Evolutionary conservation across 2,113 vertebrate genomes (phyloP).

Genomic region (Lucifuga dentata): DNA sequence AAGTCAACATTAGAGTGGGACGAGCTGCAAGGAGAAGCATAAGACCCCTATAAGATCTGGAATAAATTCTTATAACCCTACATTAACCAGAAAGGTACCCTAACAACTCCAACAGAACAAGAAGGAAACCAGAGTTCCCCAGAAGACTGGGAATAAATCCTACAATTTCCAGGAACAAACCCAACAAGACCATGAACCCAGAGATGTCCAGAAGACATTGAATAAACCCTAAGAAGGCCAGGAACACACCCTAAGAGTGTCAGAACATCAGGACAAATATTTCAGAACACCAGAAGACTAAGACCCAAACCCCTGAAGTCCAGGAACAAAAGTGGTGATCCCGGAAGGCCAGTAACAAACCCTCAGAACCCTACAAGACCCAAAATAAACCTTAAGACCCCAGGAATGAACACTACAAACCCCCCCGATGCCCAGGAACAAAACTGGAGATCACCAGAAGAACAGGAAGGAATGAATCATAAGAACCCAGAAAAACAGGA

Average conservation of each 20-base stretch:
- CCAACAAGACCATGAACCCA: not conserved
- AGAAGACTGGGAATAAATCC: not conserved
- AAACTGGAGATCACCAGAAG: no score
- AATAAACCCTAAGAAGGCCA: not conserved
- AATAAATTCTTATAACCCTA: not conserved
- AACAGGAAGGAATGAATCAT: no score
- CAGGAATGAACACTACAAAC: no score
- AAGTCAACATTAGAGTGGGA: not conserved
- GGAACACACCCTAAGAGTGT: not conserved
- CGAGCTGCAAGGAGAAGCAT: not conserved
- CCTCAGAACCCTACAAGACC: no score
- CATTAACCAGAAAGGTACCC: not conserved
- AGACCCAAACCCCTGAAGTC: no score
- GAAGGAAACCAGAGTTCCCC: not conserved
- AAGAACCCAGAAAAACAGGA: not conserved
- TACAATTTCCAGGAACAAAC: no score
- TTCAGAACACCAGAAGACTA: no score
- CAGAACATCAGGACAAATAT: no score
- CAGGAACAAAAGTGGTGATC: no score
- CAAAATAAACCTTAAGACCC: not conserved
- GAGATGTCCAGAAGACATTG: not conserved
- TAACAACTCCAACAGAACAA: not conserved
- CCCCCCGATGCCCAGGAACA: not conserved
- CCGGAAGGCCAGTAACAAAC: no score
- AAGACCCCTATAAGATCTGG: not conserved